phyloP scores from a whole-genome alignment of 2,888 invertebrate species.

The Drosophila meridionalis region DNA sequence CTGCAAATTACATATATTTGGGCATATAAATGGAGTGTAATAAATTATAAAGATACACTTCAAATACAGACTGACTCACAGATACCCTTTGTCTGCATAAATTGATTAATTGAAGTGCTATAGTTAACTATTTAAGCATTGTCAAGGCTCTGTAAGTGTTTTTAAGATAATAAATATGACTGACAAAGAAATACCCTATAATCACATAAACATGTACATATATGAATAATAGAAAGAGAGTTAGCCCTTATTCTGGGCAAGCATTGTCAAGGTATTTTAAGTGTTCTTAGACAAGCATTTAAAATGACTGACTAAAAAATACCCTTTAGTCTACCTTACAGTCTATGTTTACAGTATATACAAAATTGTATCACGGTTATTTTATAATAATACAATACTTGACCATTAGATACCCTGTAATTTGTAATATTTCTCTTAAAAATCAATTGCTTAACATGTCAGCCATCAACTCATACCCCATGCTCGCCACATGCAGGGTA shows the following conservation, averaged over 20 bases:
- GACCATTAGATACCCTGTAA: neutral
- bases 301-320: neutral
- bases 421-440: neutral
- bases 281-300: no score
- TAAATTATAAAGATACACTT: neutral
- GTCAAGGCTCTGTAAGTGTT: neutral
- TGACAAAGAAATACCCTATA: neutral
- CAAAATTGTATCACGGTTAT: no score
- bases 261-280: no score
- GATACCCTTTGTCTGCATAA: neutral
- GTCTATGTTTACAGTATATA: no score
- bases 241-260: no score
- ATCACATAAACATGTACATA: no score
- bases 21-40: neutral
- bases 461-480: neutral
- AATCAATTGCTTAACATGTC: neutral
- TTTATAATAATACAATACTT: no score
- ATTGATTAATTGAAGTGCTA: neutral
- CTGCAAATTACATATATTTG: neutral
- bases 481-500: conserved; percentile 17
- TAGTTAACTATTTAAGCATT: neutral
- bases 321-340: neutral
- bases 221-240: no score
- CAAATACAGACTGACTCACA: neutral
- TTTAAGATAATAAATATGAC: neutral